Base-by-base conservation (phyloP, 2,888 invertebrate species). In the Zygogramma bicolorata region DNA sequence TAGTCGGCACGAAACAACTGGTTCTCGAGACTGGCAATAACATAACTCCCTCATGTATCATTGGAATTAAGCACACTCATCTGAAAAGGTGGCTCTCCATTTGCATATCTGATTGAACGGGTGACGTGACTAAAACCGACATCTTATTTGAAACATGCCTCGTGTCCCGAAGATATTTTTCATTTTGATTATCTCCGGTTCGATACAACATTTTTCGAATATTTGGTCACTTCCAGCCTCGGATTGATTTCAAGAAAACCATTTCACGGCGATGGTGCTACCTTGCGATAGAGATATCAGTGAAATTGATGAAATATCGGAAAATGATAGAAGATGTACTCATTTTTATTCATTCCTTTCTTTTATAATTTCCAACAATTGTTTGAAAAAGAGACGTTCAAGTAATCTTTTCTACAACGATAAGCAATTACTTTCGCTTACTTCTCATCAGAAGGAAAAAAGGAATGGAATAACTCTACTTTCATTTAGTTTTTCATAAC, bases 21-120 rank as follows among this genome's bases (percentile, higher is more conserved):
- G 53, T 53, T 53, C n/a, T 27, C 7, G 15, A 53, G 27, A 53
- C 53, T 25, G 13, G 27, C 22, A 25, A 27, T n/a, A 53, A 27
- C 27, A 25, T 15, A n/a, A 53, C 25, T 53, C 53, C n/a, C 25
- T n/a, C 53, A 25, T 13, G 27, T 53, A n/a, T 4, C 13, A 53
- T 53, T 27, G 13, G 25, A 53, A 53, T 53, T 53, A 27, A 25
- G 53, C 27, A 53, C 53, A 53, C 25, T 53, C 27, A 27, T 53
- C 25, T 10, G 53, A n/a, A 27, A 53, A 53, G 53, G 53, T 53
- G 53, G 53, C 27, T 53, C 27, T 13, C 4, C 25, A 53, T 53
- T 53, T 53, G 53, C 53, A 53, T 53, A 53, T 53, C 53, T 53
- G 53, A 53, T 53, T 53, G 53, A 53, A 25, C 53, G n/a, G 22